Percentiles rank a stretch among this genome's conserved stretches.
Evolutionary conservation across 2,797 vertebrate species (phyloP).

Genomic region (Halcyon badia): DNA sequence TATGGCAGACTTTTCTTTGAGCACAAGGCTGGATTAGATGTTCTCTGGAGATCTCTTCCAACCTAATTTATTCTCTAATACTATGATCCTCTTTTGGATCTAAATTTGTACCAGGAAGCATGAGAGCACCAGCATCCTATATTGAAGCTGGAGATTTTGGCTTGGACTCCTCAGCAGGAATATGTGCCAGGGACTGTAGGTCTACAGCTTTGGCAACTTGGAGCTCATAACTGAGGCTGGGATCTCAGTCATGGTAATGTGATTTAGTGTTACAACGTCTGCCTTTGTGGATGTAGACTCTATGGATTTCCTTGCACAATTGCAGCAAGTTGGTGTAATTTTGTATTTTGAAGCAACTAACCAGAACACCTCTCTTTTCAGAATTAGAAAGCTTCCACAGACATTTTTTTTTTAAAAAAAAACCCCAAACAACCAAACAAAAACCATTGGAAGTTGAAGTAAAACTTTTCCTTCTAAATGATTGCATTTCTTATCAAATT

Average conservation of each 20-base stretch:
- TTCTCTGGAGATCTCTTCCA: not conserved
- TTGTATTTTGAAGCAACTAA: not conserved
- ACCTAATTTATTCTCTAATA: not conserved
- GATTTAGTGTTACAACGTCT: not conserved
- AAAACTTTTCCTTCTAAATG: not conserved
- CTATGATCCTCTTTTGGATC: not conserved
- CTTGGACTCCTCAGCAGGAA: not conserved
- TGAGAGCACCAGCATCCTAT: fast-evolving
- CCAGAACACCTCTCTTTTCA: not conserved
- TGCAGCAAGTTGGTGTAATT: not conserved
- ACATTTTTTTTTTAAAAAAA: fast-evolving
- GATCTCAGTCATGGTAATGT: fast-evolving
- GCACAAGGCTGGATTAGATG: not conserved
- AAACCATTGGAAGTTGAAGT: not conserved
- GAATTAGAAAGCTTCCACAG: not conserved
- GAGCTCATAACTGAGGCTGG: fast-evolving
- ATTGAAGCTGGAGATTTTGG: not conserved
- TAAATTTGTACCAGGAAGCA: not conserved
- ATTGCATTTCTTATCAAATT: not conserved
- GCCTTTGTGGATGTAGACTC: not conserved
- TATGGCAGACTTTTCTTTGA: not conserved
- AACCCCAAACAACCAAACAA: not conserved
- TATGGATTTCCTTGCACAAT: not conserved
- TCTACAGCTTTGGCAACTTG: not conserved
- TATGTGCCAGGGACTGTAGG: fast-evolving